A percentile compares a stretch with the other conserved stretches of the same genome.
Evolutionary conservation across 1,140 invertebrate species (phyloP).

Genomic region (Batillaria attramentaria): DNA sequence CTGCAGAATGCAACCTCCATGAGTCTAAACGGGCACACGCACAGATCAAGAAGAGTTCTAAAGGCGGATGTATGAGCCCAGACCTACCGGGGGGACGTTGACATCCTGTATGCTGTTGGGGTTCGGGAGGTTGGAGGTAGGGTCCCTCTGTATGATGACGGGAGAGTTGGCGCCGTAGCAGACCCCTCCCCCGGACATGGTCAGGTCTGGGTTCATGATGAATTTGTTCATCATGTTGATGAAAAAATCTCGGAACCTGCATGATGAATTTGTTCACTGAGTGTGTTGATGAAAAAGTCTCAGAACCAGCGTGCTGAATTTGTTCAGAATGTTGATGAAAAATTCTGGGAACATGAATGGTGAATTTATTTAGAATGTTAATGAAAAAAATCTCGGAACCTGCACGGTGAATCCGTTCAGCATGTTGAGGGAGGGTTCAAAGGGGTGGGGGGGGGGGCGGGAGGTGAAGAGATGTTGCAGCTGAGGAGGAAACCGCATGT

Average conservation of each 20-base stretch:
- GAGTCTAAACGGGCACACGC: neutral
- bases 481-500: too few species aligned
- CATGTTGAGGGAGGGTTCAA: too few species aligned
- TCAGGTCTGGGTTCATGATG: slow-evolving; percentile 3
- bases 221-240: slow-evolving; percentile 5
- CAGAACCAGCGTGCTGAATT: too few species aligned
- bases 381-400: too few species aligned
- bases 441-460: too few species aligned
- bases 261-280: too few species aligned
- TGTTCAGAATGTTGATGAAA: too few species aligned
- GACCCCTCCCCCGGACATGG: neutral
- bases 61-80: neutral
- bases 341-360: too few species aligned
- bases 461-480: too few species aligned
- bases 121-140: neutral
- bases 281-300: too few species aligned
- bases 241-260: neutral
- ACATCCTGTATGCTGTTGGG: neutral
- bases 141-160: neutral
- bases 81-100: neutral
- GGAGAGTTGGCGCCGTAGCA: neutral
- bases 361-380: too few species aligned
- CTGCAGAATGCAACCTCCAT: neutral
- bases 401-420: too few species aligned
- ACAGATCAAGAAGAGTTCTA: neutral